Conservation (phyloP, 2,888 invertebrate species). For the Pelosia muscerda region DNA sequence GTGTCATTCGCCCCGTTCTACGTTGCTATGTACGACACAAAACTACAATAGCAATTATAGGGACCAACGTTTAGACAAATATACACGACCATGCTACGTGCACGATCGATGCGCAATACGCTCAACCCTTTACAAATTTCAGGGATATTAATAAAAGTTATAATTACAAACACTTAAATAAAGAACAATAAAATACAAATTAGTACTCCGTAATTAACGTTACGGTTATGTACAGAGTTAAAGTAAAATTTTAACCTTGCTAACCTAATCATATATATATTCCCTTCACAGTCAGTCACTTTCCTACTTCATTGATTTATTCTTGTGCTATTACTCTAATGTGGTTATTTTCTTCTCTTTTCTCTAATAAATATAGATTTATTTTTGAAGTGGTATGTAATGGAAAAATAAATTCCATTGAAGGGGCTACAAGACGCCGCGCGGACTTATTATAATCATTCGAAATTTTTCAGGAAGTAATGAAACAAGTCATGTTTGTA, state of each 20-base stretch:
- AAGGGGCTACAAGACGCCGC: constrained; percentile 73
- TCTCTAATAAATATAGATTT: neutral
- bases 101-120: constrained; percentile 68
- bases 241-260: constrained; percentile 31
- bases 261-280: constrained; percentile 22
- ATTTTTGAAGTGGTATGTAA: constrained; percentile 11
- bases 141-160: constrained; percentile 43
- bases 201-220: constrained; percentile 41
- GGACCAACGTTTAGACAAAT: constrained; percentile 87
- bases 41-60: constrained; percentile 84
- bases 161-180: constrained; percentile 37
- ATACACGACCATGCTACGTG: constrained; percentile 77
- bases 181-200: constrained; percentile 39
- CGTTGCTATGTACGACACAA: constrained; percentile 66
- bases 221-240: constrained; percentile 25
- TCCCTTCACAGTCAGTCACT: constrained; percentile 26
- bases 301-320: constrained; percentile 24
- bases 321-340: constrained; percentile 14
- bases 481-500: constrained; percentile 73
- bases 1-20: constrained; percentile 69
- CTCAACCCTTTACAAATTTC: constrained; percentile 60
- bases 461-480: constrained; percentile 71
- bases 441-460: constrained; percentile 70
- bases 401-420: constrained; percentile 20
- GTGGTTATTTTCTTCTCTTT: neutral